Evolutionary conservation across 1,140 invertebrate genomes (phyloP), one percentile per base, ranked within the genome.

Genomic region (Drosophila grimshawi): DNA sequence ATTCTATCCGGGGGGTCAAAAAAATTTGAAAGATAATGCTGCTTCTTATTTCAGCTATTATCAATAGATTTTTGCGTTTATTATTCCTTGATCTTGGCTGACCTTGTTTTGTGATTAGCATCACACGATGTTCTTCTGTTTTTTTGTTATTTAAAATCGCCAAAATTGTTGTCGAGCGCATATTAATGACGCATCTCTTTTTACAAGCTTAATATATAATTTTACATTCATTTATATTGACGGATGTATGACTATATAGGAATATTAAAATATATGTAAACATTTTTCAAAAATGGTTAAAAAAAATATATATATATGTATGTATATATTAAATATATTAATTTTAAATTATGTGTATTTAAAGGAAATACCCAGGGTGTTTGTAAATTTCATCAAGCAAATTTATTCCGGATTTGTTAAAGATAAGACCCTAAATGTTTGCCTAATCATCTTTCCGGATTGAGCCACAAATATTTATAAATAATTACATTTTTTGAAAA

Each of bases 71-170:
- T 88, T 53, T 76, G 65, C 73, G 32, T 72, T 66, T 83, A 59
- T 74, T 74, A 88, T 83, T 68, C 83, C 83, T 88, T 88, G 83
- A 88, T 89, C 83, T 88, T 88, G 69, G n/a, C 11, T 57, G 80
- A 88, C 83, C 83, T 89, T 82, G 80, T 80, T 19, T 88, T 83
- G 57, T 70, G 76, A 78, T 76, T 77, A 74, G 35, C 80, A 80
- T 88, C 69, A 80, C 69, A 81, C 74, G 66, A 55, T 70, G 57
- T 74, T 64, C 63, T 63, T 80, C 48, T 63, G 45, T 62, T 43
- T 71, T 8, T 71, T 70, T 76, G 39, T 63, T 64, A 52, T 65
- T 55, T 55, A 41, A 29, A 72, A 67, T 65, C 5, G 10, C 45
- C 27, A 33, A 69, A 68, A 55, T 19, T 64, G 43, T 63, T 71